Conservation (phyloP, 2,888 invertebrate species). For the Plebejus argus region DNA sequence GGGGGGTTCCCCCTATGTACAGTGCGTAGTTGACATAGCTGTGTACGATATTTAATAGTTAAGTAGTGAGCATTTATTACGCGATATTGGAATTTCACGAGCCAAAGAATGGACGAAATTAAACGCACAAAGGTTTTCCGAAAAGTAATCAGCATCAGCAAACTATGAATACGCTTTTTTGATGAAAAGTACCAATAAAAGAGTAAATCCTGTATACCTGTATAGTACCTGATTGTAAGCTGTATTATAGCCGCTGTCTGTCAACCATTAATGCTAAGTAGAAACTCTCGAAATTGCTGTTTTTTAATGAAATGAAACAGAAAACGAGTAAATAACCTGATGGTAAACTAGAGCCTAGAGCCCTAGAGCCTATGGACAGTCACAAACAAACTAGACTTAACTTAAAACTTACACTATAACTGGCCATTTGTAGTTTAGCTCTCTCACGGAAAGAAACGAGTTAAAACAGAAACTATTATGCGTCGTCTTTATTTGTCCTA, state of each 20-base stretch:
- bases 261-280: too few relatives aligned
- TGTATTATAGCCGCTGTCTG: background rate
- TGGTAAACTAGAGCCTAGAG: too few relatives aligned
- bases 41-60: slow-evolving; percentile 40
- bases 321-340: too few relatives aligned
- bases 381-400: too few relatives aligned
- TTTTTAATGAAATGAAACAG: too few relatives aligned
- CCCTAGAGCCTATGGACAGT: too few relatives aligned
- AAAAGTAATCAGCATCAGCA: background rate
- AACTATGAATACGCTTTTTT: background rate
- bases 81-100: slow-evolving; percentile 1
- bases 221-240: background rate
- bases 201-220: too few relatives aligned
- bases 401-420: too few relatives aligned
- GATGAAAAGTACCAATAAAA: background rate
- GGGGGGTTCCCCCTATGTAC: slow-evolving; percentile 43
- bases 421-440: too few relatives aligned
- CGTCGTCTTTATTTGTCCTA: background rate
- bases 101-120: background rate
- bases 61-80: slow-evolving; percentile 33
- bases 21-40: slow-evolving; percentile 42
- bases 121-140: slow-evolving; percentile 7
- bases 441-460: too few relatives aligned
- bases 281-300: too few relatives aligned
- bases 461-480: background rate